phyloP scores from a whole-genome alignment of 2,888 invertebrate genomes.

The Nymphalis polychloros region DNA sequence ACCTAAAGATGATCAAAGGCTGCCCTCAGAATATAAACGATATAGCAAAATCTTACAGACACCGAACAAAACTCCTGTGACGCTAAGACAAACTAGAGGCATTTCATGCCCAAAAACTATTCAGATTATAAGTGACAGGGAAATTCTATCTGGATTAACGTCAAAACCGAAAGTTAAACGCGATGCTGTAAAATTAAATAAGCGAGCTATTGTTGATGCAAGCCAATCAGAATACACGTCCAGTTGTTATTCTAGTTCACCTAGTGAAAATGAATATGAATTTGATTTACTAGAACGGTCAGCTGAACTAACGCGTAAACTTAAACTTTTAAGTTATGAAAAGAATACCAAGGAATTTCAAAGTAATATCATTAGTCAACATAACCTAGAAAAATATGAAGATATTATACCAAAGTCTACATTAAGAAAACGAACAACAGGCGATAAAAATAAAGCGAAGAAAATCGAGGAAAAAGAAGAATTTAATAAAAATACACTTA shows the following conservation, averaged over 20 bases:
- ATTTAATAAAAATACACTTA: constrained; percentile 36
- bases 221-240: constrained; percentile 79
- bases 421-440: constrained; percentile 60
- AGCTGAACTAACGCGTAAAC: constrained; percentile 72
- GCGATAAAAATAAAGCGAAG: constrained; percentile 47
- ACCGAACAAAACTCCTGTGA: constrained; percentile 75
- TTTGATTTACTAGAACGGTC: constrained; percentile 75
- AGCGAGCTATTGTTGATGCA: constrained; percentile 73
- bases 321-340: constrained; percentile 70
- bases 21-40: constrained; percentile 61
- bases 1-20: constrained; percentile 75
- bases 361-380: constrained; percentile 48
- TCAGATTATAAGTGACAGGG: constrained; percentile 75
- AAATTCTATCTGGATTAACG: constrained; percentile 77
- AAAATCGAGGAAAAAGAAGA: constrained; percentile 48
- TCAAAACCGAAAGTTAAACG: constrained; percentile 63
- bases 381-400: constrained; percentile 43
- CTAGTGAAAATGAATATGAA: constrained; percentile 78
- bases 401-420: constrained; percentile 47
- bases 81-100: constrained; percentile 63
- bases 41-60: constrained; percentile 77
- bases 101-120: constrained; percentile 80
- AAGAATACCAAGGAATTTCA: constrained; percentile 58
- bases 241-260: constrained; percentile 77
- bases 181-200: constrained; percentile 60